Percentiles rank a stretch among this genome's conserved stretches.
phyloP scores from a whole-genome alignment of 2,113 vertebrate genomes.

The Miniopterus natalensis region DNA sequence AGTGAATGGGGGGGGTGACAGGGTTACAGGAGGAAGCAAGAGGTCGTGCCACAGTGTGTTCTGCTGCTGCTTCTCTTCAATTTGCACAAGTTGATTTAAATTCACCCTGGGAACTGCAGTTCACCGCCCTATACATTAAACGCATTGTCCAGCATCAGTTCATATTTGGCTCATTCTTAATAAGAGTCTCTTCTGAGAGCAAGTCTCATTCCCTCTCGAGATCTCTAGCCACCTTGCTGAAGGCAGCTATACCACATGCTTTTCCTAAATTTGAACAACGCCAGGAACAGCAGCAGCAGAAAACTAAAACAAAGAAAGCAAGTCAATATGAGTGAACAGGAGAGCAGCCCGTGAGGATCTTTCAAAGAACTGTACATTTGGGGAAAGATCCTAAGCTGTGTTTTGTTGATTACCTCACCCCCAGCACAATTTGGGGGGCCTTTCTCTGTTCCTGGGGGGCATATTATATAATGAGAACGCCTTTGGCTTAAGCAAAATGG shows the following conservation, averaged over 20 bases:
- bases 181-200: slow-evolving; percentile 45
- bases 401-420: background rate
- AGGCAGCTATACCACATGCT: background rate
- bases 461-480: background rate
- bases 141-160: slow-evolving; percentile 23
- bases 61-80: slow-evolving; percentile 9
- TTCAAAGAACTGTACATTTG: slow-evolving; percentile 6
- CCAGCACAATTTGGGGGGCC: background rate
- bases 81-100: slow-evolving; percentile 57
- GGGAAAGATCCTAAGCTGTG: background rate
- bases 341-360: background rate
- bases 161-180: slow-evolving; percentile 2
- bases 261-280: slow-evolving; percentile 21
- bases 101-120: slow-evolving; percentile 14
- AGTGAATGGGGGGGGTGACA: background rate
- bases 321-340: background rate
- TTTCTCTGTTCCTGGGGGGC: background rate
- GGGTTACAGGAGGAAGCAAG: slow-evolving; percentile 12
- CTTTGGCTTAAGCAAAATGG: background rate
- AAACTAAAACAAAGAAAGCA: background rate
- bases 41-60: background rate
- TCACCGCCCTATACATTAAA: background rate
- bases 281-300: background rate
- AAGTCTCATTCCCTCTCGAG: background rate
- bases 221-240: background rate